These are phyloP conservation scores for Stictocephala bisonia DNA, from an alignment of 2,888 invertebrate species.

Conservation along the genomic window DNA sequence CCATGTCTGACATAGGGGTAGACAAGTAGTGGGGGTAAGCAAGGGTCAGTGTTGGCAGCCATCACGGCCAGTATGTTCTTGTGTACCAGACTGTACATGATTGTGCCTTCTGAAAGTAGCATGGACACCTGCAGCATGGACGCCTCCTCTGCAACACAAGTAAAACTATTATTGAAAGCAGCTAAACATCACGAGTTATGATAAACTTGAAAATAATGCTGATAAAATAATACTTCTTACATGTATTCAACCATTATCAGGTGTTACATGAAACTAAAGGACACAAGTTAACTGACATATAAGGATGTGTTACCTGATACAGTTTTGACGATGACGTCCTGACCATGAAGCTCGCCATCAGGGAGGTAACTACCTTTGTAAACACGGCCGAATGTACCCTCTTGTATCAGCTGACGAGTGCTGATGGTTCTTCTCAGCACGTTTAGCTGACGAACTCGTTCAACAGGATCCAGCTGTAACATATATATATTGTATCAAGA, in stretches of 20 bases:
- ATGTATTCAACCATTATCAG: too few relatives aligned
- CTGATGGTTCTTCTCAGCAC: constrained; percentile 69
- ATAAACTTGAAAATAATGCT: too few relatives aligned
- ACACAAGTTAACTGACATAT: too few relatives aligned
- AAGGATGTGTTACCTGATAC: constrained; percentile 87
- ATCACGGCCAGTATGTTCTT: constrained; percentile 78
- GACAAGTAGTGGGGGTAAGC: constrained; percentile 73
- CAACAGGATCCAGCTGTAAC: constrained; percentile 67
- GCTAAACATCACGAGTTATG: too few relatives aligned
- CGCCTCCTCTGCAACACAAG: constrained; percentile 72
- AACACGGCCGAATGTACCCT: constrained; percentile 89
- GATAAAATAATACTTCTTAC: too few relatives aligned
- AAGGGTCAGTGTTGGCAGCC: constrained; percentile 73
- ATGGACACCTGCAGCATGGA: constrained; percentile 78
- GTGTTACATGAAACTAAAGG: too few relatives aligned
- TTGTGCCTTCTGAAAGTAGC: constrained; percentile 79
- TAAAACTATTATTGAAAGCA: too few relatives aligned
- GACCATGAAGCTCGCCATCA: constrained; percentile 65
- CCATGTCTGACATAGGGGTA: constrained; percentile 78
- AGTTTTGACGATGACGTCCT: constrained; percentile 81
- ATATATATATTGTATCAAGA: too few relatives aligned
- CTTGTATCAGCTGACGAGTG: constrained; percentile 73
- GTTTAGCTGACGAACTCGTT: constrained; percentile 72
- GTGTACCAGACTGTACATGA: constrained; percentile 77
- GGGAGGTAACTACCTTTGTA: constrained; percentile 76